Evolutionary conservation across 1,140 invertebrate genomes (phyloP).

Genomic region (Drosophila ercepeae): DNA sequence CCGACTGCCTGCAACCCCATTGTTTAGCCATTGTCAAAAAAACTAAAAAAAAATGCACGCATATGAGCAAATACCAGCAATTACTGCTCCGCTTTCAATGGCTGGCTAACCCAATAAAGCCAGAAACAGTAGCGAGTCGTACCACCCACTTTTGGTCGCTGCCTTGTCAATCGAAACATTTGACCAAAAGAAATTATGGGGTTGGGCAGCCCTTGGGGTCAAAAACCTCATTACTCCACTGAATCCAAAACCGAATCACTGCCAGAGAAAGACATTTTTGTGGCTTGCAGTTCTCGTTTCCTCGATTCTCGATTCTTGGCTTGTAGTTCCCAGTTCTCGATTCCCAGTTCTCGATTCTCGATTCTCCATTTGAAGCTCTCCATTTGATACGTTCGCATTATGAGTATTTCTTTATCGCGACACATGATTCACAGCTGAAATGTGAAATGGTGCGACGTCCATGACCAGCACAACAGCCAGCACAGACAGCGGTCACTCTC

Average conservation of each 20-base stretch:
- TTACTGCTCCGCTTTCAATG: slow-evolving; percentile 47
- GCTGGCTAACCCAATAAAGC: slow-evolving; percentile 33
- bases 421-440: slow-evolving; percentile 68
- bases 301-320: background rate
- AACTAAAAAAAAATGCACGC: slow-evolving; percentile 38
- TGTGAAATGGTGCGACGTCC: slow-evolving; percentile 67
- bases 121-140: slow-evolving; percentile 16
- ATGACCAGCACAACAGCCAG: slow-evolving; percentile 72
- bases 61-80: slow-evolving; percentile 65
- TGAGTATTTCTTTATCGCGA: slow-evolving; percentile 68
- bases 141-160: slow-evolving; percentile 50
- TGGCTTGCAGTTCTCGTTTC: slow-evolving; percentile 58
- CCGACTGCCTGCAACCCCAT: slow-evolving; percentile 16
- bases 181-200: slow-evolving; percentile 49
- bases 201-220: slow-evolving; percentile 43
- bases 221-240: slow-evolving; percentile 65
- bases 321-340: slow-evolving; percentile 37
- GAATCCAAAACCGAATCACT: slow-evolving; percentile 31
- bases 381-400: slow-evolving; percentile 19
- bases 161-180: slow-evolving; percentile 52
- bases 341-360: background rate
- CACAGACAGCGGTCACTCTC: slow-evolving; percentile 22
- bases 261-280: slow-evolving; percentile 52
- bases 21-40: slow-evolving; percentile 39
- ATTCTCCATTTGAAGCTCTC: slow-evolving; percentile 5